Percentiles rank a stretch among this genome's conserved stretches.
Conservation (phyloP, 1,140 invertebrate genomes). For the Gonatopus flavifemur region DNA sequence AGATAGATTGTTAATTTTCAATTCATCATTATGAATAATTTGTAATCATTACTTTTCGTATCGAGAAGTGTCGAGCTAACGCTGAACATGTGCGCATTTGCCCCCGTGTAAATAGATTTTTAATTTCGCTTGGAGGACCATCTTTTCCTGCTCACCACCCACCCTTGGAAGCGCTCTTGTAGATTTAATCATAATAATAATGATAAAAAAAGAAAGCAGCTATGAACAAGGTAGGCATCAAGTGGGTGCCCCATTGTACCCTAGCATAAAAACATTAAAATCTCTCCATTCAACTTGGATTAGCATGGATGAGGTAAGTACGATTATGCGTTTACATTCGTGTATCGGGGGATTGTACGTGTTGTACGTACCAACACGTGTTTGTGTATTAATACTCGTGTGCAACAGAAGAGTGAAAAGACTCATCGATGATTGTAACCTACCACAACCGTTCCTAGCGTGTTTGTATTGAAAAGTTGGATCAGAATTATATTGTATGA, state of each 20-base stretch:
- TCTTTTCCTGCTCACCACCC: constrained; percentile 15
- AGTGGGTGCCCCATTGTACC: constrained; percentile 55
- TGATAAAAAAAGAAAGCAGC: no score
- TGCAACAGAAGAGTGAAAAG: no score
- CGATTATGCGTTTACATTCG: constrained; percentile 30
- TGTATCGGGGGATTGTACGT: no score
- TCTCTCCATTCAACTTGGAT: constrained; percentile 57
- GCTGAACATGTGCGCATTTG: constrained; percentile 26
- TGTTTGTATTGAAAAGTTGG: constrained; percentile 36
- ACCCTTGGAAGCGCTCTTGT: constrained; percentile 19
- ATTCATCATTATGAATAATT: no score
- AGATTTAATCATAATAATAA: no score
- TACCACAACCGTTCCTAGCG: constrained; percentile 25
- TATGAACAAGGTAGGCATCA: constrained; percentile 52
- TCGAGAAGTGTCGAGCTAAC: no score
- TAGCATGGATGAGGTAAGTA: constrained; percentile 39
- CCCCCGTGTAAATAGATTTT: constrained; percentile 50
- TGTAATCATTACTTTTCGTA: no score
- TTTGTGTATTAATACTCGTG: constrained; percentile 3
- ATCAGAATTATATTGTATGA: constrained; percentile 42
- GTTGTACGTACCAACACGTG: constrained; percentile 1
- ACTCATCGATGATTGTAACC: constrained; percentile 16
- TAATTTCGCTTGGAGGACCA: constrained; percentile 40
- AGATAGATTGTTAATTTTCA: no score
- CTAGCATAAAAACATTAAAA: constrained; percentile 59